Evolutionary conservation across 2,888 invertebrate species (phyloP).

Genomic region (Creontiades dilutus): DNA sequence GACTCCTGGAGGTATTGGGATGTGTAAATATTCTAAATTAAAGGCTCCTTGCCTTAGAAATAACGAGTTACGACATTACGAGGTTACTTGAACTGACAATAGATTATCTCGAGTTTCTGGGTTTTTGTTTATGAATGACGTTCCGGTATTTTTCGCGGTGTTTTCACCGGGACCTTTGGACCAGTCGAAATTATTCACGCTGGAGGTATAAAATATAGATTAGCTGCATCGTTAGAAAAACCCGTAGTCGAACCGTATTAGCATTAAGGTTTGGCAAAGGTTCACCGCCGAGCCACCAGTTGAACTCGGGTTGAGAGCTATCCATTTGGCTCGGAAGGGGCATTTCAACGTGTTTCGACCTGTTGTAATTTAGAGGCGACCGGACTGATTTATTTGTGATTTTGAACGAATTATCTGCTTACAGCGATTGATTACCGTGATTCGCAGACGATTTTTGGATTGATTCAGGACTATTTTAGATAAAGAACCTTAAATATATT

Average conservation of each 20-base stretch:
- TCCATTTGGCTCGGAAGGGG: background rate
- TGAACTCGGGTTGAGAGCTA: background rate
- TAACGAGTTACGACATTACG: background rate
- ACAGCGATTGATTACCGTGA: background rate
- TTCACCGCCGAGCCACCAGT: background rate
- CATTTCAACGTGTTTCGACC: constrained; percentile 12
- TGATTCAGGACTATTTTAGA: too few species aligned
- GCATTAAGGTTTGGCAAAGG: constrained; percentile 35
- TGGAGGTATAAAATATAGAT: constrained; percentile 38
- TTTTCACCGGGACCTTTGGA: background rate
- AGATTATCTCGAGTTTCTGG: constrained; percentile 2
- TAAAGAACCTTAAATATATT: too few species aligned
- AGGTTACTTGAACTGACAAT: constrained; percentile 4
- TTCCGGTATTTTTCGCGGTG: background rate
- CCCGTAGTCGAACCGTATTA: constrained; percentile 7
- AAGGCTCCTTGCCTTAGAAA: background rate
- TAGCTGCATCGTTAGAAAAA: constrained; percentile 34
- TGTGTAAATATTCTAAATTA: background rate
- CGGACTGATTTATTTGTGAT: background rate
- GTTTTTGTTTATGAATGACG: background rate
- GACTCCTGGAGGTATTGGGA: background rate
- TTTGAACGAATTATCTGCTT: background rate
- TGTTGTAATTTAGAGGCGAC: constrained; percentile 3
- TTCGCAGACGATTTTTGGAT: too few species aligned
- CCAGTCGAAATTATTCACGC: background rate